Evolutionary conservation across 1,140 invertebrate species (phyloP).

Genomic region (Drosophila novamexicana): DNA sequence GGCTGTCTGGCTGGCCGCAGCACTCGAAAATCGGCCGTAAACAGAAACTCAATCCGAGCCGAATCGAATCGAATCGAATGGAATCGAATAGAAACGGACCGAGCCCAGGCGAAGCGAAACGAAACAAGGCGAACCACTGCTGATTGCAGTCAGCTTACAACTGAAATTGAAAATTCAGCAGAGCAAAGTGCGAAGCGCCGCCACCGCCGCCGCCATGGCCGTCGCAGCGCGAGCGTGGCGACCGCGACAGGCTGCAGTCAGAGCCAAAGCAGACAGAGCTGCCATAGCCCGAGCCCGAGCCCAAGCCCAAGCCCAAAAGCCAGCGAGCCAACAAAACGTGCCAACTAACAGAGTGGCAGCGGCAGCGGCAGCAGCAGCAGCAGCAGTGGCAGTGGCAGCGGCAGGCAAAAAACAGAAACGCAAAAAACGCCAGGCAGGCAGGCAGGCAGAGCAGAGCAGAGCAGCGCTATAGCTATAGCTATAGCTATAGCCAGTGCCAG

Average conservation of each 20-base stretch:
- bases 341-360: slow-evolving; percentile 63
- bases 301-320: slow-evolving; percentile 69
- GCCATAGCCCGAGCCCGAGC: slow-evolving; percentile 45
- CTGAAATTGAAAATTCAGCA: slow-evolving; percentile 84
- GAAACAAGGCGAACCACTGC: slow-evolving; percentile 78
- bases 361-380: slow-evolving; percentile 56
- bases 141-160: slow-evolving; percentile 84
- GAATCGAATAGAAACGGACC: slow-evolving; percentile 29
- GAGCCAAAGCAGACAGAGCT: slow-evolving; percentile 54
- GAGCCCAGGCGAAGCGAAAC: slow-evolving; percentile 21
- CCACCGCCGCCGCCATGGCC: slow-evolving; percentile 43
- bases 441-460: slow-evolving; percentile 41
- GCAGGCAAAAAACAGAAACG: slow-evolving; percentile 77
- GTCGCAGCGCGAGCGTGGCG: slow-evolving; percentile 50
- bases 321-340: slow-evolving; percentile 79
- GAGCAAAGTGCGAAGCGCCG: slow-evolving; percentile 83
- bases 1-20: slow-evolving; percentile 37
- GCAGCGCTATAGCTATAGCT: slow-evolving; percentile 17
- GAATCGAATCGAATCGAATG: slow-evolving; percentile 30
- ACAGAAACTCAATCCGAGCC: slow-evolving; percentile 31
- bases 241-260: slow-evolving; percentile 67
- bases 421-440: slow-evolving; percentile 77
- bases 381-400: slow-evolving; percentile 38
- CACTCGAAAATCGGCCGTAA: slow-evolving; percentile 55
- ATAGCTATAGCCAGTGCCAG: slow-evolving; percentile 35